These are phyloP conservation scores for Colius striatus DNA, from an alignment of 2,113 vertebrate species.

Conservation along the genomic window DNA sequence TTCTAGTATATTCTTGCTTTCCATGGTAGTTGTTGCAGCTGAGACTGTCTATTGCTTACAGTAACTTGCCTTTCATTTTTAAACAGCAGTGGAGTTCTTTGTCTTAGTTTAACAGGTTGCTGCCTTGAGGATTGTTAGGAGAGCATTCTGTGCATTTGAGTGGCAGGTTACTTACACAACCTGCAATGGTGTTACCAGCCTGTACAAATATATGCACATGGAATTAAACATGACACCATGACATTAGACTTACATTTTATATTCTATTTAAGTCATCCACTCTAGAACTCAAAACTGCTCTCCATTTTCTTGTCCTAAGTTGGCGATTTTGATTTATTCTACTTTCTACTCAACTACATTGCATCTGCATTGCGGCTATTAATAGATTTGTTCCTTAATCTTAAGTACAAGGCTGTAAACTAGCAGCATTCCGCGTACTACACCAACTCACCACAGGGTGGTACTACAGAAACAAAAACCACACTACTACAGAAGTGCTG, in stretches of 20 bases:
- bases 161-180: not conserved
- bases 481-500: accelerated
- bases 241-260: not conserved
- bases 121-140: not conserved
- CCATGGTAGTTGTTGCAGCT: not conserved
- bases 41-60: not conserved
- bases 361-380: constrained; percentile 50
- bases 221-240: not conserved
- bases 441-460: not conserved
- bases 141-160: not conserved
- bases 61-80: not conserved
- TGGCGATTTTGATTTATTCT: not conserved
- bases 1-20: not conserved
- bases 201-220: not conserved
- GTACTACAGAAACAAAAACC: not conserved
- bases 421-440: accelerated
- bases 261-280: not conserved
- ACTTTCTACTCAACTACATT: not conserved
- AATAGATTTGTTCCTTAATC: not conserved
- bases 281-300: not conserved
- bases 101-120: not conserved
- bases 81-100: not conserved
- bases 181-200: not conserved
- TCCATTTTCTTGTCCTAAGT: accelerated
- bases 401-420: accelerated